Evolutionary conservation across 2,113 vertebrate species (phyloP).

Genomic region (Odobenus rosmarus): DNA sequence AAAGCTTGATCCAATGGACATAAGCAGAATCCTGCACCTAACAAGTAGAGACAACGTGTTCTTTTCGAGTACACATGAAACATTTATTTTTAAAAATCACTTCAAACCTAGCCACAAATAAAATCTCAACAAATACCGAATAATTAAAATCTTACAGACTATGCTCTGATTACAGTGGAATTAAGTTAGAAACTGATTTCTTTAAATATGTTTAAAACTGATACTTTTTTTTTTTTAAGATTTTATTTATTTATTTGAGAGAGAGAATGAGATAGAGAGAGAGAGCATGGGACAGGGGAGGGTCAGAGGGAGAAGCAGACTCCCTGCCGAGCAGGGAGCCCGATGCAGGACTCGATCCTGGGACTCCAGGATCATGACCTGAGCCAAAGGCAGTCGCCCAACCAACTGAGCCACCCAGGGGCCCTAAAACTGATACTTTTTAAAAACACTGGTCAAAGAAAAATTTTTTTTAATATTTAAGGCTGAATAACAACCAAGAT

Average conservation of each 20-base stretch:
- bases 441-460: conserved; percentile 11
- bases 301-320: no score
- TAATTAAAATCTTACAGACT: neutral
- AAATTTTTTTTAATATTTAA: neutral
- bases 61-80: neutral
- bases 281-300: no score
- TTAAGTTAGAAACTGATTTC: neutral
- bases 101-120: conserved; percentile 39
- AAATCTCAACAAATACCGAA: conserved; percentile 18
- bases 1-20: neutral
- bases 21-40: neutral
- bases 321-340: no score
- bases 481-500: neutral
- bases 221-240: neutral
- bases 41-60: neutral
- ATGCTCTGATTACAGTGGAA: neutral
- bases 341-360: no score
- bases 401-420: no score
- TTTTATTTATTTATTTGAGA: no score
- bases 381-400: no score
- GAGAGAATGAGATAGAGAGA: no score
- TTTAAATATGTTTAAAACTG: conserved; percentile 3
- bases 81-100: neutral
- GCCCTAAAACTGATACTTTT: conserved; percentile 38
- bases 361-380: no score